Conservation (phyloP, 1,140 invertebrate species). For the Dreissena rostriformis region DNA sequence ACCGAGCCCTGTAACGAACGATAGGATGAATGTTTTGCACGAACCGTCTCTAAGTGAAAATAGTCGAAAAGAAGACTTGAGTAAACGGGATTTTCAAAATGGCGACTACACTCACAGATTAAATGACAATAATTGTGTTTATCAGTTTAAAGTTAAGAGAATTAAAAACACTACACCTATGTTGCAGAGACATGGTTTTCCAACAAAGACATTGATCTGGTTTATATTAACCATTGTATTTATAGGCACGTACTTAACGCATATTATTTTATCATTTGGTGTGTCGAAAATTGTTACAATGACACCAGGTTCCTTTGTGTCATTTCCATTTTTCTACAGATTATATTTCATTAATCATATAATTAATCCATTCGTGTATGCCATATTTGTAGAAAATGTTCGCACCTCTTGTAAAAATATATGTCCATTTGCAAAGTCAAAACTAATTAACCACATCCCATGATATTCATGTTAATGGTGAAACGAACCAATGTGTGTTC, state of each 20-base stretch:
- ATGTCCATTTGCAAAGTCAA: neutral
- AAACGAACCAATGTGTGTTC: too few relatives aligned
- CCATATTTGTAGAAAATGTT: neutral
- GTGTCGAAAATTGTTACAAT: neutral
- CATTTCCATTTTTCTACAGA: slow-evolving; percentile 3
- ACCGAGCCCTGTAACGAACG: neutral
- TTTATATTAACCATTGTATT: slow-evolving; percentile 26
- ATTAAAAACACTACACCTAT: neutral
- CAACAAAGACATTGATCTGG: slow-evolving; percentile 18
- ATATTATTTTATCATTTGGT: neutral
- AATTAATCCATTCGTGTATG: slow-evolving; percentile 24
- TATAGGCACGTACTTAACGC: slow-evolving; percentile 1
- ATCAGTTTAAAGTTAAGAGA: neutral
- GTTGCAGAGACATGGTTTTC: slow-evolving; percentile 3
- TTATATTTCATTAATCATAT: slow-evolving; percentile 25
- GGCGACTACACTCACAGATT: too few relatives aligned
- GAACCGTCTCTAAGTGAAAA: neutral
- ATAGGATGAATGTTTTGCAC: neutral
- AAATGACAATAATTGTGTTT: too few relatives aligned
- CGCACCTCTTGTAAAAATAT: slow-evolving; percentile 1
- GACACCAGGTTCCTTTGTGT: neutral
- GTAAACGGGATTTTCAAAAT: too few relatives aligned
- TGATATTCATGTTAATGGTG: too few relatives aligned
- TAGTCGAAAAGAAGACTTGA: too few relatives aligned
- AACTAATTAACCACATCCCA: neutral